Conservation (phyloP, 1,140 invertebrate genomes). For the Colletes latitarsis region DNA sequence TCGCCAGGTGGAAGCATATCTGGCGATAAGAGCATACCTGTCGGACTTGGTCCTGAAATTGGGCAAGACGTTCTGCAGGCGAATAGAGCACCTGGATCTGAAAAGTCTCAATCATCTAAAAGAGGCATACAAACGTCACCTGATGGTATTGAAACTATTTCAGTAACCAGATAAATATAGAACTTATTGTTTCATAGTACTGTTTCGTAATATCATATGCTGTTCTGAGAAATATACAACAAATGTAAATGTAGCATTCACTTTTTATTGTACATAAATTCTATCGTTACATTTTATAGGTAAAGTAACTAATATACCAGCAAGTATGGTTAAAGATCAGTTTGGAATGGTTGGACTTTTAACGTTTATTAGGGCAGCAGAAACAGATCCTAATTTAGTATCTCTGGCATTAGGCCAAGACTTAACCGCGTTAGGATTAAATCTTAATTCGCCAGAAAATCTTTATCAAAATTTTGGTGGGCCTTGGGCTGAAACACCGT, state of each 20-base stretch:
- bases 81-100: constrained; percentile 79
- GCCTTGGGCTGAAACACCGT: constrained; percentile 98
- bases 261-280: constrained; percentile 2
- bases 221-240: too few relatives aligned
- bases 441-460: constrained; percentile 98
- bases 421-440: constrained; percentile 97
- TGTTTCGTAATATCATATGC: neutral
- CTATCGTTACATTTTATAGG: constrained; percentile 81
- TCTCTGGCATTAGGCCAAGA: constrained; percentile 98
- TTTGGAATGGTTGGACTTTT: constrained; percentile 99
- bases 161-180: constrained; percentile 7
- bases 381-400: constrained; percentile 97
- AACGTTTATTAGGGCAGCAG: constrained; percentile 98
- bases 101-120: constrained; percentile 83
- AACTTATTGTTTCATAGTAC: constrained; percentile 1
- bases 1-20: constrained; percentile 81
- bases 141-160: constrained; percentile 86
- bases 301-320: constrained; percentile 98
- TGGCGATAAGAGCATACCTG: constrained; percentile 83
- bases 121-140: constrained; percentile 96
- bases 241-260: too few relatives aligned
- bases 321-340: constrained; percentile 99
- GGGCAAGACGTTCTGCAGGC: constrained; percentile 78
- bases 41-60: constrained; percentile 80
- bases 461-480: constrained; percentile 98